Evolutionary conservation across 1,140 invertebrate species (phyloP).

Genomic region (Drosophila serrata): DNA sequence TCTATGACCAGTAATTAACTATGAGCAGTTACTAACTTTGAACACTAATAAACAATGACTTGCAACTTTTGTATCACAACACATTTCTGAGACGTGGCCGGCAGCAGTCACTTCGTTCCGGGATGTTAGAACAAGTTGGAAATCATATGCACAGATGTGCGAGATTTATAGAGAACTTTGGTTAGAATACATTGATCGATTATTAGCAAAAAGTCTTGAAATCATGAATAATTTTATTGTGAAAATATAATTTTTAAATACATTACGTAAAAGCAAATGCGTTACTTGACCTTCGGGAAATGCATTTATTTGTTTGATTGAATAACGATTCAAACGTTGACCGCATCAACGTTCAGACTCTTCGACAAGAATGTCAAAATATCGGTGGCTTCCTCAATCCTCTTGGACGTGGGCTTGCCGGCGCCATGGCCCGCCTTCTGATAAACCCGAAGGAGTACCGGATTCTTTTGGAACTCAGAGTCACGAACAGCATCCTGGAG

Average conservation of each 20-base stretch:
- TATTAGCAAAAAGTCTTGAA: too few species aligned
- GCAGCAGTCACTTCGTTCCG: too few species aligned
- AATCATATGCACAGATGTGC: too few species aligned
- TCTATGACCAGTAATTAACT: too few species aligned
- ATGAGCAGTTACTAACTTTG: too few species aligned
- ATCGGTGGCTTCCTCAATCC: slow-evolving; percentile 95
- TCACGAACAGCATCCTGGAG: slow-evolving; percentile 92
- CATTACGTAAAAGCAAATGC: slow-evolving; percentile 20
- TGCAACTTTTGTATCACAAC: too few species aligned
- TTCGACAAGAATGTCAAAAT: slow-evolving; percentile 95
- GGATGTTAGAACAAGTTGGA: too few species aligned
- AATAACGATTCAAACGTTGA: slow-evolving; percentile 55
- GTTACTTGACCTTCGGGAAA: slow-evolving; percentile 22
- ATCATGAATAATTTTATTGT: slow-evolving; percentile 22
- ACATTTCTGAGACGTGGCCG: too few species aligned
- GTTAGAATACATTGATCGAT: too few species aligned
- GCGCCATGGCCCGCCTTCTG: slow-evolving; percentile 98
- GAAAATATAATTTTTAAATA: slow-evolving; percentile 29
- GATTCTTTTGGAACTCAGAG: slow-evolving; percentile 91
- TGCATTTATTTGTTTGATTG: slow-evolving; percentile 10
- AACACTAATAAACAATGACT: too few species aligned
- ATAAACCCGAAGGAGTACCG: slow-evolving; percentile 95
- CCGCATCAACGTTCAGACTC: slow-evolving; percentile 87
- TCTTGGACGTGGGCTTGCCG: slow-evolving; percentile 94
- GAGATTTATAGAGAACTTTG: too few species aligned